Percentiles rank a stretch among this genome's conserved stretches.
phyloP scores from a whole-genome alignment of 2,113 vertebrate genomes.

The Baryphthengus martii region DNA sequence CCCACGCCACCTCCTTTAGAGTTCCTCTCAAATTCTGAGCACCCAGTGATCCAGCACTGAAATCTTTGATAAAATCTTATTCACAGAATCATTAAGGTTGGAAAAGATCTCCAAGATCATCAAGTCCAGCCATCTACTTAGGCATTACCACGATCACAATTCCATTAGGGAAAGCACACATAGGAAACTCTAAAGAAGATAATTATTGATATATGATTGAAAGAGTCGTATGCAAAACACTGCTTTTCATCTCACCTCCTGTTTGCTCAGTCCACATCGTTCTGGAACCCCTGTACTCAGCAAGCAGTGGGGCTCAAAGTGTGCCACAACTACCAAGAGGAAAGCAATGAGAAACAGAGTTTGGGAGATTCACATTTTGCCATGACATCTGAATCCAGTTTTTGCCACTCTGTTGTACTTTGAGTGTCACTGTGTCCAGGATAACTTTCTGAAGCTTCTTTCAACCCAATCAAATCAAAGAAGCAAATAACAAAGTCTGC shows the following conservation, averaged over 20 bases:
- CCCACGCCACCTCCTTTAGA: not conserved
- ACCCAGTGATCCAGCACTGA: fast-evolving
- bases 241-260: not conserved
- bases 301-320: not conserved
- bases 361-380: not conserved
- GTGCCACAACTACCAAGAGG: not conserved
- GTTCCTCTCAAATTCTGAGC: not conserved
- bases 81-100: too few relatives aligned
- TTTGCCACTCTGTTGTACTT: not conserved
- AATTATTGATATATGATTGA: not conserved
- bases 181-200: not conserved
- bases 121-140: too few relatives aligned
- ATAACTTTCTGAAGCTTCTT: not conserved
- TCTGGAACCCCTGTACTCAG: not conserved
- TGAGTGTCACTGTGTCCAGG: not conserved
- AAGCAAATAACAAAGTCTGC: not conserved
- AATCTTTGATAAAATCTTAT: not conserved
- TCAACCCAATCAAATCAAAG: not conserved
- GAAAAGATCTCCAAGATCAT: too few relatives aligned
- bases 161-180: not conserved
- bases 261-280: not conserved
- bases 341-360: not conserved
- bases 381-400: not conserved
- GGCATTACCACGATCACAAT: too few relatives aligned
- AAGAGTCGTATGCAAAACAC: not conserved